Evolutionary conservation across 2,888 invertebrate genomes (phyloP).

Genomic region (Agriopis leucophaearia): DNA sequence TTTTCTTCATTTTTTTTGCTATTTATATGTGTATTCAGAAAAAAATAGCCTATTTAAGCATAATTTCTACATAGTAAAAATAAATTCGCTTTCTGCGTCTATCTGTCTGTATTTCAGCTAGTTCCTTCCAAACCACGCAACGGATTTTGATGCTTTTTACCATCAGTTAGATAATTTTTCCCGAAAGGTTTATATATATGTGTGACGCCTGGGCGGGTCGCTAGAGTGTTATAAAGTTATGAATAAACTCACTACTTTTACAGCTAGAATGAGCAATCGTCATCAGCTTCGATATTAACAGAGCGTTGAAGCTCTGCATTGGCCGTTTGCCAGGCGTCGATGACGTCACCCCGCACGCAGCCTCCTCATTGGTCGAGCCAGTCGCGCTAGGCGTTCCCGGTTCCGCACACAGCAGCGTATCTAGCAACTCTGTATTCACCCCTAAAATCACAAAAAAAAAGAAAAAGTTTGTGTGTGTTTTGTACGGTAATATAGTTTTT

Average conservation of each 20-base stretch:
- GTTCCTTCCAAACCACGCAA: too few relatives aligned
- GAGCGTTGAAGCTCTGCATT: conserved; percentile 91
- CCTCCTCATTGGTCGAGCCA: conserved; percentile 45
- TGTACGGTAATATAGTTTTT: conserved; percentile 18
- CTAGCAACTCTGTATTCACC: conserved; percentile 92
- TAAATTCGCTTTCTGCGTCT: too few relatives aligned
- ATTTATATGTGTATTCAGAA: too few relatives aligned
- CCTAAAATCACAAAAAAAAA: conserved; percentile 84
- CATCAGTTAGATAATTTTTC: too few relatives aligned
- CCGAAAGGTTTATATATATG: too few relatives aligned
- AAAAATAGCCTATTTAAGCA: too few relatives aligned
- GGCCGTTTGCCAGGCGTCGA: conserved; percentile 57
- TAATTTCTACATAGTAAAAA: too few relatives aligned
- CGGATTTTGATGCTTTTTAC: too few relatives aligned
- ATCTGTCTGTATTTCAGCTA: too few relatives aligned
- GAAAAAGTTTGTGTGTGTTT: conserved; percentile 41
- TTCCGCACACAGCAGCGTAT: conserved; percentile 91
- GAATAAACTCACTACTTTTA: conserved; percentile 90
- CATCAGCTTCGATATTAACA: conserved; percentile 93
- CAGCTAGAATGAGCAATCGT: conserved; percentile 94
- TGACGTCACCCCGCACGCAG: conserved; percentile 49
- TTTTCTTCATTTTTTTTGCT: too few relatives aligned
- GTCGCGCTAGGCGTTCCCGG: conserved; percentile 53
- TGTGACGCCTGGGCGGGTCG: too few relatives aligned
- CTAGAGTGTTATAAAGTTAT: too few relatives aligned